Conservation (phyloP, 2,797 vertebrate species). For the Pristis pectinata region DNA sequence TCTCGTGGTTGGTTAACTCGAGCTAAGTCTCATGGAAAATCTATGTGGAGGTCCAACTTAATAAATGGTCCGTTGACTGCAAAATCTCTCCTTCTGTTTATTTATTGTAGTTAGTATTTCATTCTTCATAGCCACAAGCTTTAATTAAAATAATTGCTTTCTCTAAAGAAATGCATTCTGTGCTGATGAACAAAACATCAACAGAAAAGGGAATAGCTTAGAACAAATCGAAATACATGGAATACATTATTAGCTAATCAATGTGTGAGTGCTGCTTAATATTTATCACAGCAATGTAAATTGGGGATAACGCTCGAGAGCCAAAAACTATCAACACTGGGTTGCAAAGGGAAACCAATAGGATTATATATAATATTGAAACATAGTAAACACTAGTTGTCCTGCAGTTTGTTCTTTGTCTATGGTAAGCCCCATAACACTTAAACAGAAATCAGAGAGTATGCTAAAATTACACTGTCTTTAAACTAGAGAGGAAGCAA, state of each 20-base stretch:
- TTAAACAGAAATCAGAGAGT: background rate
- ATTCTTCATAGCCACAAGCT: background rate
- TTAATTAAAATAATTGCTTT: slow-evolving; percentile 22
- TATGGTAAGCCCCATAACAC: background rate
- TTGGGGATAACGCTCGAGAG: too few species aligned
- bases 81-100: background rate
- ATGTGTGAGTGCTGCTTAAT: background rate
- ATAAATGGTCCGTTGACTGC: background rate
- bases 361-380: background rate
- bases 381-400: background rate
- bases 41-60: background rate
- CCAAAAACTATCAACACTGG: background rate
- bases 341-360: background rate
- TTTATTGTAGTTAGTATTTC: background rate
- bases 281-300: background rate
- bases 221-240: background rate
- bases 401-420: background rate
- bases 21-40: background rate
- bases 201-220: background rate
- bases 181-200: background rate
- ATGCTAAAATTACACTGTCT: background rate
- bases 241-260: background rate
- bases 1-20: background rate
- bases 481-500: background rate
- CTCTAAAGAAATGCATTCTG: background rate